A percentile compares a stretch with the other conserved stretches of the same genome.
These are phyloP conservation scores for Phenganax marumi DNA, from an alignment of 92 coral and sea anemone species.

Conservation along the genomic window DNA sequence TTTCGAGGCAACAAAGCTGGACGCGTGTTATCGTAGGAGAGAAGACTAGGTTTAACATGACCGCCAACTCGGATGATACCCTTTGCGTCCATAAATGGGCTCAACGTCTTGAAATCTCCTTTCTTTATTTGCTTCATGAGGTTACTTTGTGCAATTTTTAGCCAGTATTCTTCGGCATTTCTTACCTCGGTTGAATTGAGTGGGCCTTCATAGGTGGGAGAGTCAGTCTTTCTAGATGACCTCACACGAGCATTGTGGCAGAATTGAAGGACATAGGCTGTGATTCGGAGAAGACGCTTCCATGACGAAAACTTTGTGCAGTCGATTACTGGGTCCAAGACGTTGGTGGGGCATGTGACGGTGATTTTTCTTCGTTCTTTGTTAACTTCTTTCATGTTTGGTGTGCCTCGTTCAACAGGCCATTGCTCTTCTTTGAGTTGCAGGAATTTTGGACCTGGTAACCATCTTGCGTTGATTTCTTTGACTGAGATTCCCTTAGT, in stretches of 20 bases:
- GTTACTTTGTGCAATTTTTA: constrained; percentile 38
- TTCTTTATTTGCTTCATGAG: constrained; percentile 40
- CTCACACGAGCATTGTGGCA: constrained; percentile 23
- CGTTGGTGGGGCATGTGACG: constrained; percentile 41
- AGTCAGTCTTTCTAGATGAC: not conserved
- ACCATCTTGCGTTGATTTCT: constrained; percentile 53
- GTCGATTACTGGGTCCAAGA: constrained; percentile 34
- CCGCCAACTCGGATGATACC: constrained; percentile 60
- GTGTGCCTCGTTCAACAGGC: not conserved
- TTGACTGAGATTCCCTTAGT: constrained; percentile 48
- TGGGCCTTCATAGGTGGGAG: constrained; percentile 31
- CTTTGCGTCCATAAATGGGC: constrained; percentile 53
- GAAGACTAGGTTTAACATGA: not conserved
- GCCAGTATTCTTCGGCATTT: constrained; percentile 51
- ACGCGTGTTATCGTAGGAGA: not conserved
- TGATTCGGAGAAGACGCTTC: constrained; percentile 32
- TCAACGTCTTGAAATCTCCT: constrained; percentile 45
- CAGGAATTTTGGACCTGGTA: not conserved
- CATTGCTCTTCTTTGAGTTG: not conserved
- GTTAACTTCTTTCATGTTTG: constrained; percentile 11
- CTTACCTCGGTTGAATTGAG: constrained; percentile 14
- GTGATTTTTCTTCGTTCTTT: constrained; percentile 63
- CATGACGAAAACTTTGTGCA: constrained; percentile 36
- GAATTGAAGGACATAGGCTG: constrained; percentile 26
- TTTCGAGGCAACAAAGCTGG: not conserved